Base-by-base conservation (phyloP, 2,113 vertebrate species). In the Coregonus clupeaformis region DNA sequence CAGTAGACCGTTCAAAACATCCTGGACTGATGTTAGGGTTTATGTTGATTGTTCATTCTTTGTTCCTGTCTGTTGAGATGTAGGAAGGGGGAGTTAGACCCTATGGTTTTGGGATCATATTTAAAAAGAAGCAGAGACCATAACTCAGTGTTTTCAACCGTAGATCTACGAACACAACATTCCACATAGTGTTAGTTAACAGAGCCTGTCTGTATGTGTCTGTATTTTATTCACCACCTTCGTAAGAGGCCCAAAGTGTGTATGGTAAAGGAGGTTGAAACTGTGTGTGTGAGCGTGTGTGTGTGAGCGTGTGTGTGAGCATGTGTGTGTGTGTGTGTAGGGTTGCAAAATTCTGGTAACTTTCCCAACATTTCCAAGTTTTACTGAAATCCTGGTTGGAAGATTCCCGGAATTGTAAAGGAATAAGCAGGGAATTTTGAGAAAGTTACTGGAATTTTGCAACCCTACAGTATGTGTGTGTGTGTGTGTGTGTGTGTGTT, bases 51-150 rank as follows among this genome's bases (percentile, higher is more conserved):
- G 81, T 76, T 67, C 71, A 68, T 57, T 66, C 68, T 82, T 47
- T 57, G 81, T 81, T 77, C 62, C 77, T 73, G 27, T 68, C 30
- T 76, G 70, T 87, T 89, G 83, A 87, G 85, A 86, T 79, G 77
- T 57, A 81, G 65, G 75, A 30, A 42, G 78, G 25, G 36, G 74
- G 77, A 82, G 78, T 68, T 77, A 59, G 59, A 72, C 62, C 62
- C 82, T 75, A 67, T 74, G 86, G 85, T 91, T 89, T 89, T 85
- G 87, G 86, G 89, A 91, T 86, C 82, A 90, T 85, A 87, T 86
- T 68, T 76, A 81, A 75, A 67, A 85, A 86, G 79, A 82, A 86
- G 83, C 86, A 88, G 76, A 84, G 89, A 90, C 89, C 84, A 84
- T 65, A 87, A 89, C 89, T 86, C 81, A 70, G 86, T 88, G 89